Evolutionary conservation across 92 coral and sea anemone species (phyloP), one percentile per base, ranked within the genome.

Genomic region (Parazoanthus darwini): DNA sequence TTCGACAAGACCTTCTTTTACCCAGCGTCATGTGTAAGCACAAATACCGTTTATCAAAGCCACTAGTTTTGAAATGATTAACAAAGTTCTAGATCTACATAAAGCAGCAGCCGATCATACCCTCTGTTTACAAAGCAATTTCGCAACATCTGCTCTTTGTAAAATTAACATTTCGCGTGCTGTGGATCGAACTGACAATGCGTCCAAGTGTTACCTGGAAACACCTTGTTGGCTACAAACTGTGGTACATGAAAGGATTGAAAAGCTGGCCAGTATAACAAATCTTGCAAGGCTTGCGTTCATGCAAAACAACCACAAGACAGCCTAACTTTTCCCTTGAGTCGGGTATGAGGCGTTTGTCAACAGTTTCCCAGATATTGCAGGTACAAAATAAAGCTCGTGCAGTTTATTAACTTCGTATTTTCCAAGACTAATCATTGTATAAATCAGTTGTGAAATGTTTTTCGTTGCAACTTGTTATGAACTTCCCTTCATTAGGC

Each of bases 111-210:
- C 56, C 80, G 80, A 77, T 38, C 26, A 42, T 29, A 72, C 25
- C 29, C 5, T 43, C 26, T 77, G 54, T 77, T 77, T 77, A 38
- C 80, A 38, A 26, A 77, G 42, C 29, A 77, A 77, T 43, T 77
- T 77, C 54, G 56, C n/a, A 44, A 15, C 48, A 77, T 38, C 80
- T 38, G 48, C 80, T 77, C 26, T 44, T 77, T 77, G 58, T 35
- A 6, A 77, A 77, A 77, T 77, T 77, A 38, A 33, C 80, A 77
- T 77, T 77, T 77, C 56, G 25, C 37, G 70, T 63, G 70, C 70
- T 63, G 22, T 63, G 70, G 70, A 63, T 8, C 70, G 25, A 63
- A 13, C 22, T 20, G 25, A 63, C 42, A 73, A 73, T 73, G 77
- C 42, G 42, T 33, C 37, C 18, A 29, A 13, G 80, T 43, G 58